A percentile compares a stretch with the other conserved stretches of the same genome.
These are phyloP conservation scores for Schizopygopsis pylzovi DNA, from an alignment of 2,797 vertebrate species.

Conservation along the genomic window DNA sequence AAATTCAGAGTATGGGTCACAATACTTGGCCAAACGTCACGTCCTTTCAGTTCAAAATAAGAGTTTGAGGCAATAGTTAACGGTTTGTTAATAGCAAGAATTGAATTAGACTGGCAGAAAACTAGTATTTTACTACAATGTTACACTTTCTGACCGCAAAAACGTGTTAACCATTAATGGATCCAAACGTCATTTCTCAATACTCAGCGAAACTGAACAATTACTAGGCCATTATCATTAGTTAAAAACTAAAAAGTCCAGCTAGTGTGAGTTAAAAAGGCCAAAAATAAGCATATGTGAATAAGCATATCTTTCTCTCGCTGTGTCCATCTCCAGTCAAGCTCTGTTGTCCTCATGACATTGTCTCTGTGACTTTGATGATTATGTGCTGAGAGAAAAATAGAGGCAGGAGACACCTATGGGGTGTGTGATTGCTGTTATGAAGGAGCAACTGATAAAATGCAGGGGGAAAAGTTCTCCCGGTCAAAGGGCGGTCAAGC, in stretches of 20 bases:
- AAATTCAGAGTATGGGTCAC: too few species aligned
- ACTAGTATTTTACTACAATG: too few species aligned
- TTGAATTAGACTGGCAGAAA: not conserved
- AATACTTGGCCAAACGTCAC: too few species aligned
- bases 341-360: not conserved
- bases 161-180: not conserved
- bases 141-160: too few species aligned
- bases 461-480: not conserved
- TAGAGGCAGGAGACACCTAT: constrained; percentile 6
- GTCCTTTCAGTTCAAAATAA: too few species aligned
- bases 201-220: not conserved
- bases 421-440: constrained; percentile 17
- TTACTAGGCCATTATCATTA: not conserved
- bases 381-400: constrained; percentile 23
- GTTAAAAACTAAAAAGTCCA: not conserved
- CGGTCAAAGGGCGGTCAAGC: constrained; percentile 14
- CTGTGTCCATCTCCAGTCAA: not conserved
- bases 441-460: constrained; percentile 27
- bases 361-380: constrained; percentile 27
- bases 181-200: not conserved
- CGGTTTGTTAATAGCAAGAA: too few species aligned
- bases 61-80: too few species aligned
- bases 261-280: not conserved
- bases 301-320: not conserved
- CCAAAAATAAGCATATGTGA: not conserved